Percentiles rank a stretch among this genome's conserved stretches.
These are phyloP conservation scores for Doryteuthis pealeii DNA, from an alignment of 1,140 invertebrate species.

Conservation along the genomic window DNA sequence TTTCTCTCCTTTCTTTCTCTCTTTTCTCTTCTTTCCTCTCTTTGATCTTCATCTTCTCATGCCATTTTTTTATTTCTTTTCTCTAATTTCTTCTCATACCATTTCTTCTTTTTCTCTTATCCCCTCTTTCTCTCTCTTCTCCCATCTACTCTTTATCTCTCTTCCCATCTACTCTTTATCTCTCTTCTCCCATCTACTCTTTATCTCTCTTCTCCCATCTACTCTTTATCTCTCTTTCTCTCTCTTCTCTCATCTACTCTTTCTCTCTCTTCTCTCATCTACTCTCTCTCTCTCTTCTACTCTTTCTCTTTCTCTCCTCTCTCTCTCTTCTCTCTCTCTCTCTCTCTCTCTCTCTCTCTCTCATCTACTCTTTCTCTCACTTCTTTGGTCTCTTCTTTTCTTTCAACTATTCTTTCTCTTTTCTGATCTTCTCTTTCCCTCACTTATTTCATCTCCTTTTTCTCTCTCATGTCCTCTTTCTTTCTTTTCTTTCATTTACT, in stretches of 20 bases:
- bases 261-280: too few relatives aligned
- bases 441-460: neutral
- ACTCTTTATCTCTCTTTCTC: neutral
- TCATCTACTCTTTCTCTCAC: neutral
- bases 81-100: neutral
- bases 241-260: neutral
- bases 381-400: neutral
- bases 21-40: neutral
- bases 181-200: neutral
- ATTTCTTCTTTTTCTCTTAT: neutral
- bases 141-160: neutral
- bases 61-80: too few relatives aligned
- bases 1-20: neutral
- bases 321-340: neutral
- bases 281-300: too few relatives aligned
- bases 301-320: too few relatives aligned
- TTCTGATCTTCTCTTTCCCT: neutral
- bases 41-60: neutral
- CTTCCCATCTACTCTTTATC: neutral
- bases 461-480: neutral
- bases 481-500: too few relatives aligned
- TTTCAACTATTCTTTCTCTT: neutral
- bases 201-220: too few relatives aligned
- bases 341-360: neutral
- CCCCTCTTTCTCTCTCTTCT: neutral